Evolutionary conservation across 1,140 invertebrate species (phyloP).

Genomic region (Lucilia cuprina): DNA sequence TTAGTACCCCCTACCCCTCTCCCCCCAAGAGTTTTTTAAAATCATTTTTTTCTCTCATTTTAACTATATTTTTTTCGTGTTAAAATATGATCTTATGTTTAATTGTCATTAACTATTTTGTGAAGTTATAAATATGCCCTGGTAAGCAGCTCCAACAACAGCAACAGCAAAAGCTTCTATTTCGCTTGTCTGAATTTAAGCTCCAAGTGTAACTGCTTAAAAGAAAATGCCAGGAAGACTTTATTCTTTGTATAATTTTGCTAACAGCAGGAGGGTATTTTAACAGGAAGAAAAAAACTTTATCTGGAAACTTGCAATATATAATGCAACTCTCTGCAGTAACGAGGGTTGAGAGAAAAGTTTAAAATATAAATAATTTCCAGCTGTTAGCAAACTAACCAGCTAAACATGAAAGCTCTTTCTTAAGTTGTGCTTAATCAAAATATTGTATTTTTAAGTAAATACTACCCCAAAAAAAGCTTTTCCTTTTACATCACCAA

Average conservation of each 20-base stretch:
- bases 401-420: too few relatives aligned
- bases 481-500: too few relatives aligned
- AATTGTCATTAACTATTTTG: slow-evolving; percentile 27
- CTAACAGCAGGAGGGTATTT: not conserved
- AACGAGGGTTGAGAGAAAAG: too few relatives aligned
- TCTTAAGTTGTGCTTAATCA: too few relatives aligned
- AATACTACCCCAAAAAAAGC: too few relatives aligned
- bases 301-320: too few relatives aligned
- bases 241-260: slow-evolving; percentile 18
- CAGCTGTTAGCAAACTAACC: too few relatives aligned
- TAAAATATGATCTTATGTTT: slow-evolving; percentile 22
- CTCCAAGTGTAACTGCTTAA: not conserved
- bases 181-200: not conserved
- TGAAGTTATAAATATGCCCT: not conserved
- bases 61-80: not conserved
- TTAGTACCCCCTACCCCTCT: not conserved
- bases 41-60: not conserved
- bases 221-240: not conserved
- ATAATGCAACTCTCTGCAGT: too few relatives aligned
- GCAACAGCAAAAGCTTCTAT: not conserved
- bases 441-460: too few relatives aligned
- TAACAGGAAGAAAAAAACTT: not conserved
- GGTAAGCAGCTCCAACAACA: not conserved
- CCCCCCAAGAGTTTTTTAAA: not conserved
- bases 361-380: too few relatives aligned